Base-by-base conservation (phyloP, 2,797 vertebrate genomes). In the Acanthurus lineatus region DNA sequence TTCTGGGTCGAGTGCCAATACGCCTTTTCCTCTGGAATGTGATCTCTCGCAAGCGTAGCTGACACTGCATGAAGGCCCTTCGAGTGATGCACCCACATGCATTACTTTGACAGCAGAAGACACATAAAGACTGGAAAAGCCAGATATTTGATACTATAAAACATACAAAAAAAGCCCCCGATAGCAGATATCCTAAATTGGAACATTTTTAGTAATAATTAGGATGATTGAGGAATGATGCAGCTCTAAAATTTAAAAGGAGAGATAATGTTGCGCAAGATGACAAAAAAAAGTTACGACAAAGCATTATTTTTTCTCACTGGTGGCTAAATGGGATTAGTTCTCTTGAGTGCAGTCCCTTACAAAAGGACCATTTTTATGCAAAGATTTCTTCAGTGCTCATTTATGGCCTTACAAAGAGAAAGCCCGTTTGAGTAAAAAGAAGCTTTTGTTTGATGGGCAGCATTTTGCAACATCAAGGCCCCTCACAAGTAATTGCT, bases 401-500 rank as follows among this genome's bases (percentile, higher is more conserved):
- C 0, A 9, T 54, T 58, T 59, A 52, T 48, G 45, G 56, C 71
- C 75, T 86, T 86, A 60, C 51, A 72, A 58, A 52, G 69, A 67
- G n/a, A 77, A 58, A 76, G 65, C 22, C 42, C 20, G 25, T 56
- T 11, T 40, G 17, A 62, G 35, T 15, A 53, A 74, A 73, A 53
- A 64, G 25, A 63, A 57, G 45, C 70, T 58, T 82, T 80, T 73
- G 77, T 78, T 54, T 62, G 72, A 64, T 3, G 2, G 63, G 44
- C 75, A 77, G 77, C 20, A 35, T 82, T 83, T 88, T 56, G 54
- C 69, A 79, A 83, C 79, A 86, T 81, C 64, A 82, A 84, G 80
- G 80, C 89, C 73, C 66, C 80, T 84, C 76, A 19, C 73, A 89
- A 86, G 86, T 93, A 92, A 93, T 93, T 91, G 86, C 82, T 93